Percentiles rank a stretch among this genome's conserved stretches.
Conservation (phyloP, 2,888 invertebrate species). For the Terebella lapidaria region DNA sequence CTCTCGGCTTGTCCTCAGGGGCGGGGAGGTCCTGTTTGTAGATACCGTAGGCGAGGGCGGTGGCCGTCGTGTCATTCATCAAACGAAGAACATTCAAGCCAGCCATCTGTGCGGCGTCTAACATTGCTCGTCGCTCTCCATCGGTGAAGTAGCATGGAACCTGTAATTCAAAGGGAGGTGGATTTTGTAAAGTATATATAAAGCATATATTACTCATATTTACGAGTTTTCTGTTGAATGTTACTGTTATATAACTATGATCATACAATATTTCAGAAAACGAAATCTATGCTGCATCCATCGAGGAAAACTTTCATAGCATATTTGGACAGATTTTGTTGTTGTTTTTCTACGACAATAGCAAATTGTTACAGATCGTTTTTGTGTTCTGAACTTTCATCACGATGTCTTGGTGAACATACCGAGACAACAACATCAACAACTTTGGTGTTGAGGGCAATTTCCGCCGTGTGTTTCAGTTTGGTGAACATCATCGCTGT, state of each 20-base stretch:
- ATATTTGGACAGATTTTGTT: too few relatives aligned
- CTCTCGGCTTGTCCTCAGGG: slow-evolving; percentile 74
- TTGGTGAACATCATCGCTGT: slow-evolving; percentile 96
- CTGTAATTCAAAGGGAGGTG: slow-evolving; percentile 39
- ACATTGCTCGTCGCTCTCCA: slow-evolving; percentile 81
- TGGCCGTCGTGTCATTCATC: slow-evolving; percentile 96
- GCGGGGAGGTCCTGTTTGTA: slow-evolving; percentile 94
- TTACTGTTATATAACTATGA: too few relatives aligned
- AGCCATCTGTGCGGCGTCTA: slow-evolving; percentile 87
- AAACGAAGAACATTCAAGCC: slow-evolving; percentile 89
- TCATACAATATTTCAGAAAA: too few relatives aligned
- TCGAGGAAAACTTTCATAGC: too few relatives aligned
- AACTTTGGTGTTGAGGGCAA: slow-evolving; percentile 81
- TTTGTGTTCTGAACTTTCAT: too few relatives aligned
- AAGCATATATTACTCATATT: too few relatives aligned
- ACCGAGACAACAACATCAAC: slow-evolving; percentile 59
- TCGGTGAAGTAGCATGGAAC: slow-evolving; percentile 91
- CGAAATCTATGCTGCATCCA: too few relatives aligned
- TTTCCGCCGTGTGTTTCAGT: slow-evolving; percentile 83
- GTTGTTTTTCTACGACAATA: too few relatives aligned
- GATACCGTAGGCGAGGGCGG: slow-evolving; percentile 93
- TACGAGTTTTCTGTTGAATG: too few relatives aligned
- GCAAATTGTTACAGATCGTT: too few relatives aligned
- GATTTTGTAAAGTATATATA: too few relatives aligned
- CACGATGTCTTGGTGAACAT: slow-evolving; percentile 25